phyloP scores from a whole-genome alignment of 2,113 vertebrate species.

The Dendropsophus ebraccatus region DNA sequence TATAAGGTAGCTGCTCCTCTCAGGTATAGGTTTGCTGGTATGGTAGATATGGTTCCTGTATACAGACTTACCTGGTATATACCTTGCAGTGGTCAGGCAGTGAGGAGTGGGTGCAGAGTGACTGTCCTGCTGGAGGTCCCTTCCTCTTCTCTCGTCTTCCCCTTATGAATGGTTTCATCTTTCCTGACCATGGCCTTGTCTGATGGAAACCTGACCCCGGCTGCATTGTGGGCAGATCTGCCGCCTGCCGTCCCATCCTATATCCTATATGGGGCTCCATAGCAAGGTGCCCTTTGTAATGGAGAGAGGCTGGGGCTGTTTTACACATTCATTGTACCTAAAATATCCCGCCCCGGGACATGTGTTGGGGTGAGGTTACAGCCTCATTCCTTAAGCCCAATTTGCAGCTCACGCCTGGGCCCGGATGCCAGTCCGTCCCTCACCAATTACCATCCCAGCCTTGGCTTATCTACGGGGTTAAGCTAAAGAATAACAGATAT shows the following conservation, averaged over 20 bases:
- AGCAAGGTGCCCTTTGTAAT: conserved; percentile 58
- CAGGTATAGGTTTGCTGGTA: background rate
- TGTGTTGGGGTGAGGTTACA: conserved; percentile 48
- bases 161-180: conserved; percentile 32
- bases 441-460: background rate
- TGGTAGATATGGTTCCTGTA: background rate
- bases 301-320: conserved; percentile 23
- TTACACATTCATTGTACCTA: conserved; percentile 50
- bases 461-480: background rate
- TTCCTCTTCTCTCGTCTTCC: conserved; percentile 28
- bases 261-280: conserved; percentile 18
- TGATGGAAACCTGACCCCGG: conserved; percentile 36
- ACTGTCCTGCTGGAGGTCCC: too few relatives aligned
- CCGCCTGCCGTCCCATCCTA: background rate
- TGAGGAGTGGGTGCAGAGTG: background rate
- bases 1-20: too few relatives aligned
- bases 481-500: conserved; percentile 13
- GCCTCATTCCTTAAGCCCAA: conserved; percentile 27
- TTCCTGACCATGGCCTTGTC: conserved; percentile 47
- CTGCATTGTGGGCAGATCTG: conserved; percentile 40
- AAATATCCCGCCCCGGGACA: conserved; percentile 27
- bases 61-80: background rate
- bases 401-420: background rate
- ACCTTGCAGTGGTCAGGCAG: too few relatives aligned
- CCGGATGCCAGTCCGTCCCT: background rate